These are phyloP conservation scores for Montipora capitata DNA, from an alignment of 92 coral and sea anemone species.

Conservation along the genomic window DNA sequence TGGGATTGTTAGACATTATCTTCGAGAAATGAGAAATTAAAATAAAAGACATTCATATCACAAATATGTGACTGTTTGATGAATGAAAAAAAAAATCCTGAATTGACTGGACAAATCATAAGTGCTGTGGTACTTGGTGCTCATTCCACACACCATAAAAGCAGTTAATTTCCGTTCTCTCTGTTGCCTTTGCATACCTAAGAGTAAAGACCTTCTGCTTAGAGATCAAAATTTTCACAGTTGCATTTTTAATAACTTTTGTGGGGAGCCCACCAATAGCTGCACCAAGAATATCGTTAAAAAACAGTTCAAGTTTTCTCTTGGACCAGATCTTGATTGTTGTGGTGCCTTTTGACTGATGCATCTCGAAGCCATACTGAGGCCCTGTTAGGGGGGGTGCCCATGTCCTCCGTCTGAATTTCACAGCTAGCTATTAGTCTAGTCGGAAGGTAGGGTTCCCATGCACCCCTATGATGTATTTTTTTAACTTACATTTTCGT, in stretches of 20 bases:
- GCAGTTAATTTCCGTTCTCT: constrained; percentile 68
- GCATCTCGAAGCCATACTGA: constrained; percentile 72
- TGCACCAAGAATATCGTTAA: constrained; percentile 78
- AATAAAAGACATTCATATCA: constrained; percentile 50
- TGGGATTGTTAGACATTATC: constrained; percentile 53
- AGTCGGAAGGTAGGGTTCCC: constrained; percentile 12
- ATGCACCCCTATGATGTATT: constrained; percentile 15
- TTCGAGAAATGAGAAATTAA: constrained; percentile 41
- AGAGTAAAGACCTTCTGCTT: constrained; percentile 67
- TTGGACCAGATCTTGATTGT: constrained; percentile 64
- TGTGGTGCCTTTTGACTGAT: constrained; percentile 58
- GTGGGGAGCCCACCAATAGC: constrained; percentile 68
- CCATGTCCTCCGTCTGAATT: too few species aligned
- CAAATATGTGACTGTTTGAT: constrained; percentile 25
- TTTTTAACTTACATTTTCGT: constrained; percentile 44
- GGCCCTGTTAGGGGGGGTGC: too few species aligned
- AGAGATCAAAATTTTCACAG: constrained; percentile 60
- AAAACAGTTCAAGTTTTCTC: constrained; percentile 79
- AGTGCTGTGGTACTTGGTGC: constrained; percentile 76
- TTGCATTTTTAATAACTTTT: constrained; percentile 67
- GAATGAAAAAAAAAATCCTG: constrained; percentile 14
- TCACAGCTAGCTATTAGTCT: not conserved
- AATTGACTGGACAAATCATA: constrained; percentile 46
- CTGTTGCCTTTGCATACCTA: constrained; percentile 61
- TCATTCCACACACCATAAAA: constrained; percentile 78